A percentile compares a stretch with the other conserved stretches of the same genome.
phyloP scores from a whole-genome alignment of 1,140 invertebrate species.

The Chironomus tepperi region DNA sequence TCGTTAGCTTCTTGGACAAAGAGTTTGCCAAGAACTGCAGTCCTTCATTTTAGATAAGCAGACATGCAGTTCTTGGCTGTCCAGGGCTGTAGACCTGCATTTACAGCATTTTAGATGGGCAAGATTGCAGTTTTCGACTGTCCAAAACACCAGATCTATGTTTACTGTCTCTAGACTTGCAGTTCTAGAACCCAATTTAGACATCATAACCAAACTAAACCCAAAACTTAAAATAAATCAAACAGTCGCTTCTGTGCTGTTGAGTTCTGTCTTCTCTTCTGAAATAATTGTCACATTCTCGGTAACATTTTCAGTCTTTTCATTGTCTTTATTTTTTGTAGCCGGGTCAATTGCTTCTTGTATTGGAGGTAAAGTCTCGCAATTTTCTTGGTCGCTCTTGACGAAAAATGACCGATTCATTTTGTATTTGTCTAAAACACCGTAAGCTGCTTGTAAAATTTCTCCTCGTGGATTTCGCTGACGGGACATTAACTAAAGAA shows the following conservation, averaged over 20 bases:
- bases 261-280: neutral
- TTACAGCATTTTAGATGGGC: too few species aligned
- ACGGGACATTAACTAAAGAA: slow-evolving; percentile 61
- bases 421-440: slow-evolving; percentile 59
- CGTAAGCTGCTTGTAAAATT: slow-evolving; percentile 59
- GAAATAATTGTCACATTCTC: neutral
- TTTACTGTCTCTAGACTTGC: too few species aligned
- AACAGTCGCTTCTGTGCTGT: neutral
- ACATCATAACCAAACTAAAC: too few species aligned
- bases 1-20: too few species aligned
- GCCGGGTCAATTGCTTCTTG: slow-evolving; percentile 30
- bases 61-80: too few species aligned
- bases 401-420: slow-evolving; percentile 66
- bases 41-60: too few species aligned
- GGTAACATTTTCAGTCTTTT: neutral
- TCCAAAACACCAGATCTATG: too few species aligned
- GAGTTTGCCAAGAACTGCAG: too few species aligned
- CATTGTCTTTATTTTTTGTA: neutral
- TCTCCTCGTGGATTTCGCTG: slow-evolving; percentile 50
- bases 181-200: too few species aligned
- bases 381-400: slow-evolving; percentile 65
- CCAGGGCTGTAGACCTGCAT: too few species aligned
- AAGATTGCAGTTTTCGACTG: too few species aligned
- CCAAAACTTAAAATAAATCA: too few species aligned
- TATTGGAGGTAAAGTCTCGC: slow-evolving; percentile 44